Base-by-base conservation (phyloP, 2,888 invertebrate species). In the Phymatocera aterrima region DNA sequence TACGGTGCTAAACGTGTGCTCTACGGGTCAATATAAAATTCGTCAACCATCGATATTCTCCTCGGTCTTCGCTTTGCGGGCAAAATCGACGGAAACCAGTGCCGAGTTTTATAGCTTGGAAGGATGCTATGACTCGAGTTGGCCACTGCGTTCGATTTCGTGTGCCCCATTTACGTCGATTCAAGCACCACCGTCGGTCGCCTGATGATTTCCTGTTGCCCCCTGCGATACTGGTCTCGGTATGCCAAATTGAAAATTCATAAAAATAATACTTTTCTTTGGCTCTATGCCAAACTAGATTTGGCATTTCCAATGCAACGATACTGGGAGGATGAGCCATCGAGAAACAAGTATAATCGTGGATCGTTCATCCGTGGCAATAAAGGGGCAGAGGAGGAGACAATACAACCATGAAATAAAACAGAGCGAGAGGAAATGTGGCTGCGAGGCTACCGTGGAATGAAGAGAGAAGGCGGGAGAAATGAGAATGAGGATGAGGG, bases 211-310 rank as follows among this genome's bases (percentile, higher is more conserved):
- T 78, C 57, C 43, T 37, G 57, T 60, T 57, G 74, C 34, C 54
- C 34, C 10, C 28, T 6, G 54, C 54, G 34, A 40, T 18, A 31
- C 68, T 77, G 28, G 34, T 61, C 54, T 12, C 10, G 54, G 51
- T 70, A 37, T 74, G 78, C 78, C 78, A 78, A 78, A 78, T 78
- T 74, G 78, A 78, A 78, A 78, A 78, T 78, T 78, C 74, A 57
- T 78, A 74, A 70, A 78, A 78, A 78, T 78, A 78, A 54, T 75
- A 31, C 54, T 57, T 78, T 78, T 60, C 57, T 54, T 74, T 72
- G 72, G 78, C 78, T 21, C 12, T 15, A 48, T 21, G 74, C 78
- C 78, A 78, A 40, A 77, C 28, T 43, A 34, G 77, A 64, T 77
- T 65, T 65, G 64, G 77, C 77, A 43, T 64, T 60, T 77, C 60